Conservation (phyloP, 2,888 invertebrate species). For the Atethmia centrago region DNA sequence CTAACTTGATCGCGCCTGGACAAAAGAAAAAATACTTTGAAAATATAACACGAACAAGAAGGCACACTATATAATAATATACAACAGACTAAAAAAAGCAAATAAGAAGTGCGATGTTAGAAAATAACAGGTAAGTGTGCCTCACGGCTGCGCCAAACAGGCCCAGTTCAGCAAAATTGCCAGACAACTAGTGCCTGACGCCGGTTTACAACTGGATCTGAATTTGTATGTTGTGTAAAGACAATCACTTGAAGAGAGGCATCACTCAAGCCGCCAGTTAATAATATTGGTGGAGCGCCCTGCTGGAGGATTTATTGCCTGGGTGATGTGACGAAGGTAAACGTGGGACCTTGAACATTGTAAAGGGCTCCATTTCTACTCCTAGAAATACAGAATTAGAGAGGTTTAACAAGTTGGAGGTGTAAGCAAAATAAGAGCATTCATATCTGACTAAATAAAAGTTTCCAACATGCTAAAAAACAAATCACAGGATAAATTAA, state of each 20-base stretch:
- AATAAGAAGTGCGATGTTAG: too few relatives aligned
- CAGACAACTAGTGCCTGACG: too few relatives aligned
- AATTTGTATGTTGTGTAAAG: neutral
- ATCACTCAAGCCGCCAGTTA: constrained; percentile 18
- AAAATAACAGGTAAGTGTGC: too few relatives aligned
- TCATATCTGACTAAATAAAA: neutral
- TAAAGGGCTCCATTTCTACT: neutral
- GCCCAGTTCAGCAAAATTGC: too few relatives aligned
- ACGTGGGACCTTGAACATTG: neutral
- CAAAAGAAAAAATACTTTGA: constrained; percentile 23
- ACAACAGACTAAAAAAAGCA: too few relatives aligned
- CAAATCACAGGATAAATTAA: neutral
- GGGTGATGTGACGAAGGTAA: constrained; percentile 31
- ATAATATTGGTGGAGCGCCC: neutral
- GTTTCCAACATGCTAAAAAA: neutral
- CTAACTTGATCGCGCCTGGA: too few relatives aligned
- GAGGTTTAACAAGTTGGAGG: neutral
- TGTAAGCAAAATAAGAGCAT: neutral
- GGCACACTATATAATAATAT: too few relatives aligned
- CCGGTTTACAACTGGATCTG: too few relatives aligned
- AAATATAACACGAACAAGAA: too few relatives aligned
- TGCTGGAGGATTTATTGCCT: constrained; percentile 5
- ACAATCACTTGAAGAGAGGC: neutral
- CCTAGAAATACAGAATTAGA: neutral
- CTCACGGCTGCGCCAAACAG: too few relatives aligned